A percentile compares a stretch with the other conserved stretches of the same genome.
Evolutionary conservation across 2,113 vertebrate species (phyloP).

Genomic region (Athene cunicularia): DNA sequence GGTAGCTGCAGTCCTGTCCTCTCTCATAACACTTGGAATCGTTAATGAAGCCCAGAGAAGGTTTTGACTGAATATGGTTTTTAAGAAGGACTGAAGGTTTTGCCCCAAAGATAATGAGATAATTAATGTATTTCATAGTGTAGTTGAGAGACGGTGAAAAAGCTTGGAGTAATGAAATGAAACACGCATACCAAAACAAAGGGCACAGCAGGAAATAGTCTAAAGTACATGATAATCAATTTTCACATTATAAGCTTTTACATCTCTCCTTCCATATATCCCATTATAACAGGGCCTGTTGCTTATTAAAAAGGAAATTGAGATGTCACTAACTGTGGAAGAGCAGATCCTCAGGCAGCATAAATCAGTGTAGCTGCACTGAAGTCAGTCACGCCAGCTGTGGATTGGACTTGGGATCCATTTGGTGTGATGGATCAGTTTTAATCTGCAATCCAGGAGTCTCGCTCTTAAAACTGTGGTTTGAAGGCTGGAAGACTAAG

Average conservation of each 20-base stretch:
- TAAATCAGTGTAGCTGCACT: background rate
- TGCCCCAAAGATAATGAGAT: slow-evolving; percentile 46
- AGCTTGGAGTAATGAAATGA: slow-evolving; percentile 23
- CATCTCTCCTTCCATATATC: slow-evolving; percentile 38
- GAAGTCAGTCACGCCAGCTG: background rate
- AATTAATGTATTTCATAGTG: slow-evolving; percentile 38
- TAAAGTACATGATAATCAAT: slow-evolving; percentile 58
- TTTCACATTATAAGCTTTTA: slow-evolving; percentile 61
- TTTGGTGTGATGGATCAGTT: background rate
- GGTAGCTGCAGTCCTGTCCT: background rate
- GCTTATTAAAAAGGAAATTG: slow-evolving; percentile 58
- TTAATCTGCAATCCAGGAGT: background rate
- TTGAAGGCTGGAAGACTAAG: background rate
- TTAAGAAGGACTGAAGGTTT: slow-evolving; percentile 25
- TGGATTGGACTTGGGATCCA: background rate
- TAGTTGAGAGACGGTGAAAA: background rate
- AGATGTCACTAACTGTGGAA: slow-evolving; percentile 36
- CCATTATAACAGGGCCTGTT: slow-evolving; percentile 21
- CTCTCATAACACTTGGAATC: background rate
- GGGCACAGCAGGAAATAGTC: slow-evolving; percentile 52
- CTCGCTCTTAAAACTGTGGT: background rate
- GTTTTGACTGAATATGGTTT: background rate
- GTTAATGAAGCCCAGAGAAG: background rate
- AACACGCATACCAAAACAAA: slow-evolving; percentile 47
- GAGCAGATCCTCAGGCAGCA: slow-evolving; percentile 10